These are phyloP conservation scores for Apolygus lucorum DNA, from an alignment of 1,140 invertebrate genomes.

Conservation along the genomic window DNA sequence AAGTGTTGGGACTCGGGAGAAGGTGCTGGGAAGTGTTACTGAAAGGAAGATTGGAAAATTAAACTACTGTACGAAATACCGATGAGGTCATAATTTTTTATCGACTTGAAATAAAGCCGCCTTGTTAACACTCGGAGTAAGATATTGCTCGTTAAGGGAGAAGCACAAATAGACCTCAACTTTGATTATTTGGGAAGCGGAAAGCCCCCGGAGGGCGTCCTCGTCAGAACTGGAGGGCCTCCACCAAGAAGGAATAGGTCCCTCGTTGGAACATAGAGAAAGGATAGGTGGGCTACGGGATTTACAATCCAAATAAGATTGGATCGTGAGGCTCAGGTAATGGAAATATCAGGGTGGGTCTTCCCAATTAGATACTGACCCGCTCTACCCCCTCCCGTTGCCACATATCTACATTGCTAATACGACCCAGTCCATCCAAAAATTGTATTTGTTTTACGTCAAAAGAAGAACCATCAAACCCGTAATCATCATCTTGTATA, in stretches of 20 bases:
- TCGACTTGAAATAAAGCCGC: conserved; percentile 13
- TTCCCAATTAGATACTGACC: conserved; percentile 15
- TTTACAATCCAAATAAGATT: conserved; percentile 24
- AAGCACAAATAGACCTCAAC: conserved; percentile 20
- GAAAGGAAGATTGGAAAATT: neutral
- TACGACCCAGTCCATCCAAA: neutral
- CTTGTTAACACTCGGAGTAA: conserved; percentile 19
- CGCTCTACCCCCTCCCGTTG: neutral
- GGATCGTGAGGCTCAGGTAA: conserved; percentile 20
- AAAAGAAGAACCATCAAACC: neutral
- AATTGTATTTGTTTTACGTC: conserved; percentile 3
- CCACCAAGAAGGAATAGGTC: neutral
- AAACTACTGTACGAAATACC: conserved; percentile 13
- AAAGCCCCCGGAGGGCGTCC: neutral
- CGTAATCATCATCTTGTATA: neutral
- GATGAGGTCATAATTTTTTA: neutral
- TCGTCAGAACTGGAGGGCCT: neutral
- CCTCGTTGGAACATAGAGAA: neutral
- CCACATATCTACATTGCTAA: conserved; percentile 3
- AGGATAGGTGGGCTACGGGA: neutral
- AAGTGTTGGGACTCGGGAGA: neutral
- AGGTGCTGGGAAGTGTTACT: neutral
- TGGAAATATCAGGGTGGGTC: conserved; percentile 23
- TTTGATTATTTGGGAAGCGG: conserved; percentile 20
- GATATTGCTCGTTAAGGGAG: conserved; percentile 20